These are phyloP conservation scores for Microctonus hyperodae DNA, from an alignment of 2,888 invertebrate genomes.

Conservation along the genomic window DNA sequence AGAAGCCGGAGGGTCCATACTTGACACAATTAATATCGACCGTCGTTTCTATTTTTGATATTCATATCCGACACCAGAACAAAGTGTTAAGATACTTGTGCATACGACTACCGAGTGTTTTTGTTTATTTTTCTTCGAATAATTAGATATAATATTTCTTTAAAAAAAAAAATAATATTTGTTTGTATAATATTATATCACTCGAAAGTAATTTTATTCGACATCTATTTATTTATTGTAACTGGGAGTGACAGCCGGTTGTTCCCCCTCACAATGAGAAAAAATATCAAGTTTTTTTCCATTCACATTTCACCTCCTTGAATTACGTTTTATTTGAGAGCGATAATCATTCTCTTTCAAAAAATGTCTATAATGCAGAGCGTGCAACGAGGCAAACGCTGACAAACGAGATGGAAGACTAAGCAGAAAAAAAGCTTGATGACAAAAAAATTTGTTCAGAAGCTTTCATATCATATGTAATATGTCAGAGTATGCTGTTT, in stretches of 20 bases:
- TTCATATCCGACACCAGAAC: constrained; percentile 27
- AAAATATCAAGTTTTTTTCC: neutral
- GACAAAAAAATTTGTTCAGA: too few relatives aligned
- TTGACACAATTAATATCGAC: constrained; percentile 62
- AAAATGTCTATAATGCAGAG: neutral
- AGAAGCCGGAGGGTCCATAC: constrained; percentile 48
- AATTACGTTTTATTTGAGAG: neutral
- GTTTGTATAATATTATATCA: neutral
- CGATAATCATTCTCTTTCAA: neutral
- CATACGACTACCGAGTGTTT: neutral
- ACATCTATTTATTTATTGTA: too few relatives aligned
- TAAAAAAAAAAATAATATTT: neutral
- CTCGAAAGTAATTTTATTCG: neutral
- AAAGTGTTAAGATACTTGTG: neutral
- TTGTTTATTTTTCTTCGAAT: neutral
- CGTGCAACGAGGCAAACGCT: neutral
- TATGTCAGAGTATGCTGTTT: too few relatives aligned
- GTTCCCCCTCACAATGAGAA: neutral
- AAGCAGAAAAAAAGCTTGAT: neutral
- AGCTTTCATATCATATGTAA: too few relatives aligned
- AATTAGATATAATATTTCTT: neutral
- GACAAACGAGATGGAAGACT: neutral
- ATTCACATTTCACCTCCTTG: too few relatives aligned
- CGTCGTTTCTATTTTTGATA: constrained; percentile 59
- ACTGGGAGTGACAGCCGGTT: neutral